Evolutionary conservation across 2,797 vertebrate genomes (phyloP), one percentile per base, ranked within the genome.

Genomic region (Craterocephalus amniculus): DNA sequence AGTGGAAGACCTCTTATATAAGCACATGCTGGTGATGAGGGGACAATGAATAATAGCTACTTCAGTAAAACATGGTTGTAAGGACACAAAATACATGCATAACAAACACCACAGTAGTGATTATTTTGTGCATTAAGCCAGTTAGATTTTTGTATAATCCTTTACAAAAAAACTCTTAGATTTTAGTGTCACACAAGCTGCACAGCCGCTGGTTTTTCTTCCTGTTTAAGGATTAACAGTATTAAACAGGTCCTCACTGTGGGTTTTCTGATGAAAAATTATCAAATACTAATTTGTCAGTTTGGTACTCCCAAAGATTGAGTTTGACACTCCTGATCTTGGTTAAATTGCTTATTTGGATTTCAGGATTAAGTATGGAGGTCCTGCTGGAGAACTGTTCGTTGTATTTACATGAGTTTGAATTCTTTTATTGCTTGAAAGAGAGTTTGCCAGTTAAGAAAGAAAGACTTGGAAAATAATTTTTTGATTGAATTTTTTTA

Each of bases 301-400:
- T 26, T 65, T 18, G 36, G 26, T 54, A 43, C 29, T 52, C 11
- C 10, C 52, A 51, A 26, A 43, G 67, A 79, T 78, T 72, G 72
- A 80, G 55, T 73, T 67, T 72, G 64, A 78, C 64, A 69, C 2
- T 20, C 34, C 54, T 40, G 57, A 36, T 66, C 69, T 11, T 13
- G 4, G 20, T 29, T 38, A 20, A 66, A 82, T 82, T 51, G 61
- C 49, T 58, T 26, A 55, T 40, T 58, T 60, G 20, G 36, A 63
- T 58, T 48, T 55, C 26, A 71, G 49, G 5, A 4, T 71, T 57
- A 32, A 70, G 40, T 63, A 63, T 32, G 40, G 62, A 70, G 52
- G 7, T 14, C 35, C 31, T 48, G 20, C 20, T 48, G 9, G 8
- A n/a, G 43, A n/a, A 22, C 43, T 48, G 20, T n/a, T 10, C 43